Conservation (phyloP, 2,797 vertebrate genomes). For the Capromys pilorides region DNA sequence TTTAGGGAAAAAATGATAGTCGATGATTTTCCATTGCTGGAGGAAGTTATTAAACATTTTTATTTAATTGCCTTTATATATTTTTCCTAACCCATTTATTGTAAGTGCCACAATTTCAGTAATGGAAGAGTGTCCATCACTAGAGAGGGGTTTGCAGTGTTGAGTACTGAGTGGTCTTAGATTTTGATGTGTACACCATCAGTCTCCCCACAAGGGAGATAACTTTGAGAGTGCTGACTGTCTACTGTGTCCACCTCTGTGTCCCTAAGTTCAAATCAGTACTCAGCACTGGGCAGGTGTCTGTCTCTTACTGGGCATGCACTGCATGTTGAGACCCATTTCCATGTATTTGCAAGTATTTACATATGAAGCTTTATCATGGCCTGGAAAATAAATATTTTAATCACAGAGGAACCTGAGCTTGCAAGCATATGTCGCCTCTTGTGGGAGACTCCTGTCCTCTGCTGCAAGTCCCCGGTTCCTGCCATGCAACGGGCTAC, state of each 20-base stretch:
- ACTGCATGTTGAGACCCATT: neutral
- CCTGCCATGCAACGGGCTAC: neutral
- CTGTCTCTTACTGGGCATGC: neutral
- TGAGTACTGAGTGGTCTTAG: neutral
- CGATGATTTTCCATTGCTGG: neutral
- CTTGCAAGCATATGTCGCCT: neutral
- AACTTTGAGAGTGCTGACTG: neutral
- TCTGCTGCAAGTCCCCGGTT: neutral
- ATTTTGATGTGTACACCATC: neutral
- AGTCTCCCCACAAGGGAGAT: neutral
- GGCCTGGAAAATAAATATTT: neutral
- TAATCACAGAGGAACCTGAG: neutral
- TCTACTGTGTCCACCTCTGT: neutral
- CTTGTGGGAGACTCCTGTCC: neutral
- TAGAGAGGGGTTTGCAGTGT: neutral
- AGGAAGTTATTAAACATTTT: conserved; percentile 19
- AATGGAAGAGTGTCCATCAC: neutral
- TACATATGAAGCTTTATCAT: neutral
- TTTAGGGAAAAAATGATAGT: conserved; percentile 37
- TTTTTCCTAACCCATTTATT: conserved; percentile 5
- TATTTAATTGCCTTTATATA: conserved; percentile 12
- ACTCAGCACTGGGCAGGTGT: neutral
- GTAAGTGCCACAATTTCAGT: neutral
- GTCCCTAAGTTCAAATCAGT: neutral
- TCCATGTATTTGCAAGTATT: neutral